A percentile compares a stretch with the other conserved stretches of the same genome.
phyloP scores from a whole-genome alignment of 2,888 invertebrate species.

The Zygogramma bicolorata region DNA sequence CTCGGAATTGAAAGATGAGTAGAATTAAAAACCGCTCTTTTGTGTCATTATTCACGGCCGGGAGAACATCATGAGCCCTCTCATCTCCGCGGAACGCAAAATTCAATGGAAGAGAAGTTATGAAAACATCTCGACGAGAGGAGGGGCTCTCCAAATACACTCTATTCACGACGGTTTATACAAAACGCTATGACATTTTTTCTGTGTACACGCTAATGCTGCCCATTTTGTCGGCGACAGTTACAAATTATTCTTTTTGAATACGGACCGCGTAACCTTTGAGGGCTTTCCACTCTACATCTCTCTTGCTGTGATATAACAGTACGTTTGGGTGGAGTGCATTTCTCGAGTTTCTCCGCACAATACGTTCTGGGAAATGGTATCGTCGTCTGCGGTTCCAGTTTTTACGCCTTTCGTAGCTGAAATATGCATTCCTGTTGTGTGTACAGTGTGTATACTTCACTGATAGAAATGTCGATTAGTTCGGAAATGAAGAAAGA shows the following conservation, averaged over 20 bases:
- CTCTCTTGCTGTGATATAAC: slow-evolving; percentile 37
- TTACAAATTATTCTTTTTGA: slow-evolving; percentile 57
- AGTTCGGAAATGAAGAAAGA: too few species aligned
- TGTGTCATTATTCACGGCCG: slow-evolving; percentile 16
- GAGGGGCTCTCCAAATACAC: slow-evolving; percentile 44
- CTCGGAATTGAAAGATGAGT: slow-evolving; percentile 21
- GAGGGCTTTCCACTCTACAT: slow-evolving; percentile 33
- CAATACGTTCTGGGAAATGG: background rate
- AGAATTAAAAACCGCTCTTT: slow-evolving; percentile 32
- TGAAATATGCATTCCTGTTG: too few species aligned
- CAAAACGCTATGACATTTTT: slow-evolving; percentile 53
- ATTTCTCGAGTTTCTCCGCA: background rate
- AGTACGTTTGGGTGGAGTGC: slow-evolving; percentile 35
- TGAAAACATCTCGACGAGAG: slow-evolving; percentile 46
- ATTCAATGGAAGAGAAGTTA: slow-evolving; percentile 47
- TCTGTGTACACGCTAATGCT: slow-evolving; percentile 56
- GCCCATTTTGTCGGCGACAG: slow-evolving; percentile 54
- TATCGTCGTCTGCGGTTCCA: background rate
- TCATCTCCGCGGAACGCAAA: slow-evolving; percentile 30
- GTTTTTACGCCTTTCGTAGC: too few species aligned
- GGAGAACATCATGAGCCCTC: slow-evolving; percentile 24
- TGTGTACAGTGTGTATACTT: too few species aligned
- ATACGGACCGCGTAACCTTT: slow-evolving; percentile 44
- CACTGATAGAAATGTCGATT: too few species aligned
- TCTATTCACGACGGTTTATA: slow-evolving; percentile 49